Base-by-base conservation (phyloP, 2,113 vertebrate species). In the Nesoenas mayeri region DNA sequence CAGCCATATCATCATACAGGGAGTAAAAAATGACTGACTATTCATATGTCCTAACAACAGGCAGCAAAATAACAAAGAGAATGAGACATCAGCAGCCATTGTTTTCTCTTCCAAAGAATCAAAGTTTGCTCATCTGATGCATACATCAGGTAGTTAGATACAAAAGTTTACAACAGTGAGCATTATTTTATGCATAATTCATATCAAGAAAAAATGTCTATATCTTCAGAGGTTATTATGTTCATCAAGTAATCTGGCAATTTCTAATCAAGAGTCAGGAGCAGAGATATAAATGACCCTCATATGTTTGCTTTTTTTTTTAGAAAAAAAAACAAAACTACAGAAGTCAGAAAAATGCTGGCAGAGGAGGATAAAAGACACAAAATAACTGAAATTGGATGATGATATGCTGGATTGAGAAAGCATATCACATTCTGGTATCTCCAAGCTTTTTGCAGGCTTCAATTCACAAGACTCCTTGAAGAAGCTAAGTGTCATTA, bases 281-380 rank as follows among this genome's bases (percentile, higher is more conserved):
- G 6, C 36, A 6, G 15, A 57, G 48, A 60, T 36, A 38, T 5
- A 73, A 36, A 34, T 65, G 22, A 62, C 4, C 14, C 3, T 70
- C 7, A 10, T n/a, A 21, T 12, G 6, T 67, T 34, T 16, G 2
- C 20, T 69, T 66, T 74, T 64, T 34, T 2, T 17, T 38, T 38
- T 12, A 40, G 12, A 40, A 40, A 40, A 40, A 40, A 60, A 54
- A n/a, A 47, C 31, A 7, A 11, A 3, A 0, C 0, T 4, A 31
- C 3, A 61, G 5, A 78, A 42, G 16, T 74, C 31, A 67, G 28
- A 79, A 86, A 89, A 90, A 94, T 44, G 1, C 6, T 70, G 26
- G 3, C 8, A 75, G 21, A 62, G 24, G 9, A 53, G 2, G 8
- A 75, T 40, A 67, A 56, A 89, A 18, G 28, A 10, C 53, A 29